Conservation (phyloP, 2,888 invertebrate genomes). For the Cepaea hortensis region DNA sequence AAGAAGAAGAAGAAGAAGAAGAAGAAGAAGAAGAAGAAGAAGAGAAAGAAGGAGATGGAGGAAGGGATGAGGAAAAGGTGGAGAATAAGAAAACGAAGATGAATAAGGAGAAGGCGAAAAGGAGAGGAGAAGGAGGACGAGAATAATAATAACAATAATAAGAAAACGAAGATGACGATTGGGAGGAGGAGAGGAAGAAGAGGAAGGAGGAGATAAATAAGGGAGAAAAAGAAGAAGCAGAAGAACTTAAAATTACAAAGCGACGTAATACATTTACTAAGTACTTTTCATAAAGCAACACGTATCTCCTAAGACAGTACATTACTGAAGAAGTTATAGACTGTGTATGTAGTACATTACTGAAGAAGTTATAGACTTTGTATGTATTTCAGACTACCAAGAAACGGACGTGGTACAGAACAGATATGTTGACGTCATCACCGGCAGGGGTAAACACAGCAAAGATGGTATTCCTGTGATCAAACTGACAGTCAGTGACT, state of each 20-base stretch:
- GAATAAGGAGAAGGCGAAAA: too few species aligned
- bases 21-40: too few species aligned
- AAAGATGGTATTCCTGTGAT: constrained; percentile 17
- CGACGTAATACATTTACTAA: too few species aligned
- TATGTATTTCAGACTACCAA: not conserved
- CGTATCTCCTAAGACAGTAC: too few species aligned
- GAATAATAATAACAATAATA: too few species aligned
- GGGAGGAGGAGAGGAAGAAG: not conserved
- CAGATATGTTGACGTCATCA: constrained; percentile 6
- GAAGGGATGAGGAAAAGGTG: too few species aligned
- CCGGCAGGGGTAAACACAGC: constrained; percentile 13
- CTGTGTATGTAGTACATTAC: too few species aligned
- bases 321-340: not conserved
- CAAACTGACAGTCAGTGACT: not conserved
- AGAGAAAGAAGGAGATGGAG: too few species aligned
- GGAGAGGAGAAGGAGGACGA: too few species aligned
- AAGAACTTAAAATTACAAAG: not conserved
- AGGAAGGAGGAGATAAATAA: not conserved
- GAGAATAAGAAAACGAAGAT: too few species aligned
- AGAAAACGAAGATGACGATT: too few species aligned
- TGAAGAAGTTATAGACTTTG: not conserved
- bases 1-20: not conserved
- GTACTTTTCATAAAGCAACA: too few species aligned
- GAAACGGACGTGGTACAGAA: not conserved
- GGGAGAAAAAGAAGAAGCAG: not conserved